Evolutionary conservation across 2,113 vertebrate species (phyloP), one percentile per base, ranked within the genome.

Genomic region (Coracopsis vasa): DNA sequence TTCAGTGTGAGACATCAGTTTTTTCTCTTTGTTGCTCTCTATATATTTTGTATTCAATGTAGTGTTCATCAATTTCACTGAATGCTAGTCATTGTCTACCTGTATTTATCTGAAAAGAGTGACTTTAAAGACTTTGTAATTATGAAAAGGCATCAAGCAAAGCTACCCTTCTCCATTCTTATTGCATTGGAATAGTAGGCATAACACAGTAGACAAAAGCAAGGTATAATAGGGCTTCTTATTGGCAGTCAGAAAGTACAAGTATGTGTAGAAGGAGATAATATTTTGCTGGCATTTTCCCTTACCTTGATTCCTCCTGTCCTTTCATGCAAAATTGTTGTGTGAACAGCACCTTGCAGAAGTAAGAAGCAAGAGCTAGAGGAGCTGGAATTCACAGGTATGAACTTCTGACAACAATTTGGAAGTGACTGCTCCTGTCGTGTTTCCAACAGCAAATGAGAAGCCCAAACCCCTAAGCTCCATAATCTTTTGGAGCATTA

Each of bases 101-200:
- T 89, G 27, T 86, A 92, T 95, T 92, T 95, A 39, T 90, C 66
- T 85, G 66, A 96, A 97, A 80, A 35, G n/a, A 94, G 71, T 87
- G 70, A 95, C 71, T 97, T 97, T 94, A 91, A 90, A 95, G 61
- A 92, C 72, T 95, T 82, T 37, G 14, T 93, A 95, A 96, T 97
- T 97, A 96, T 97, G 89, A 97, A 97, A 95, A 96, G 54, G 20
- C 66, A 95, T 96, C 33, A 80, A 92, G 73, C 31, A 86, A 97
- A 92, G 72, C 90, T 95, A 86, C 94, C 80, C 44, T 94, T 88
- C 83, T 83, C 79, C 20, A 4, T 95, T 97, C 93, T 88, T 88
- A 80, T 48, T 94, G 53, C 77, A n/a, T 25, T 92, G 88, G 74
- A 95, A 94, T 28, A 29, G 80, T 92, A 90, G 66, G 21, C 60